Conservation (phyloP, 2,797 vertebrate genomes). For the Lophura swinhoii region DNA sequence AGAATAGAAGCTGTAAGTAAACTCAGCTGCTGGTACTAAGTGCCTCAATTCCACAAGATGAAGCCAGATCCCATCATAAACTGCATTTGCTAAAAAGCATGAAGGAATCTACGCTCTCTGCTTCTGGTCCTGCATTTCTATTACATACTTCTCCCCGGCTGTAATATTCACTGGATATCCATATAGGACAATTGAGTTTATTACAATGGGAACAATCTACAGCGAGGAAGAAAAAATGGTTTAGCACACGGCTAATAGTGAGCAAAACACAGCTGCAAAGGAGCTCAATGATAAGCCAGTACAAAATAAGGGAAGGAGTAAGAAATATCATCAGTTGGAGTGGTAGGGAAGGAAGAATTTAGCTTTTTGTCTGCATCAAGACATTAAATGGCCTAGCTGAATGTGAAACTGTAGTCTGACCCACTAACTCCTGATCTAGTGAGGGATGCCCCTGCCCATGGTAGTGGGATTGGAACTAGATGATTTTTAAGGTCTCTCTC, state of each 20-base stretch:
- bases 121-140: neutral
- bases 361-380: neutral
- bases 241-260: no score
- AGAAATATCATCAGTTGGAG: neutral
- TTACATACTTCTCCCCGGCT: neutral
- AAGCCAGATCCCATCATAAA: neutral
- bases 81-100: neutral
- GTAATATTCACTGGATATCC: neutral
- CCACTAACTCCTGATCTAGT: neutral
- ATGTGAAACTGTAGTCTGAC: neutral
- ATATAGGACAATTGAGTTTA: neutral
- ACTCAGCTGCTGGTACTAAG: neutral
- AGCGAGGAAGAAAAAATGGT: neutral
- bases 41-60: neutral
- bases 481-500: no score
- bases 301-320: neutral
- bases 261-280: rapidly evolving
- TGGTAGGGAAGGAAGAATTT: neutral
- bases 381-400: neutral
- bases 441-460: no score
- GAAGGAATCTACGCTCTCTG: neutral
- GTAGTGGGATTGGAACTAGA: no score
- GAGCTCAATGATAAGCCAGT: rapidly evolving
- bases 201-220: neutral
- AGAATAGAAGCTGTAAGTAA: neutral